phyloP scores from a whole-genome alignment of 2,797 vertebrate species.

The Eutrigla gurnardus region DNA sequence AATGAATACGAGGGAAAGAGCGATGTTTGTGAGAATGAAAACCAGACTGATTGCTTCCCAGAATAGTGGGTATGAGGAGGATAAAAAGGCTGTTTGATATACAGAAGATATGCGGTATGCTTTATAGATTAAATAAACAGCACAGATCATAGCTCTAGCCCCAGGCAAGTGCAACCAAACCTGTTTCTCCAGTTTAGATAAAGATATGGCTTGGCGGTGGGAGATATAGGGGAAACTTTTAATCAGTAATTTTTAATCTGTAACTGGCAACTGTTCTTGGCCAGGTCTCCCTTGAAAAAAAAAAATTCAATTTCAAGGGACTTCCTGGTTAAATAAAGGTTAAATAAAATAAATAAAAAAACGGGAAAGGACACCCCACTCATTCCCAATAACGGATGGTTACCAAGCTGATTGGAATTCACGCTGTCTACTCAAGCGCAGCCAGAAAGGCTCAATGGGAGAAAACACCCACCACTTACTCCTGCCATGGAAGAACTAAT shows the following conservation, averaged over 20 bases:
- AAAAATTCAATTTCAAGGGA: too few relatives aligned
- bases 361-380: conserved; percentile 4
- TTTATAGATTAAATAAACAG: conserved; percentile 18
- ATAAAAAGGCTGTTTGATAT: conserved; percentile 23
- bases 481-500: conserved; percentile 58
- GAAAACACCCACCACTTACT: conserved; percentile 46
- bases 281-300: too few relatives aligned
- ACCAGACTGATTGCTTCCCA: conserved; percentile 2
- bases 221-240: neutral
- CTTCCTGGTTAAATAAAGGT: too few relatives aligned
- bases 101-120: neutral
- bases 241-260: too few relatives aligned
- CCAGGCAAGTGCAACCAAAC: neutral
- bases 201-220: conserved; percentile 13
- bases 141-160: conserved; percentile 8
- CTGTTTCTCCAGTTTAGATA: conserved; percentile 12
- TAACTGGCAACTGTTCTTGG: too few relatives aligned
- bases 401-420: conserved; percentile 49
- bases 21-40: neutral
- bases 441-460: conserved; percentile 46
- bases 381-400: conserved; percentile 34
- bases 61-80: neutral
- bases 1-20: neutral
- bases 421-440: conserved; percentile 34
- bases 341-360: neutral